phyloP scores from a whole-genome alignment of 92 coral and sea anemone species.

The Pocillopora meandrina region DNA sequence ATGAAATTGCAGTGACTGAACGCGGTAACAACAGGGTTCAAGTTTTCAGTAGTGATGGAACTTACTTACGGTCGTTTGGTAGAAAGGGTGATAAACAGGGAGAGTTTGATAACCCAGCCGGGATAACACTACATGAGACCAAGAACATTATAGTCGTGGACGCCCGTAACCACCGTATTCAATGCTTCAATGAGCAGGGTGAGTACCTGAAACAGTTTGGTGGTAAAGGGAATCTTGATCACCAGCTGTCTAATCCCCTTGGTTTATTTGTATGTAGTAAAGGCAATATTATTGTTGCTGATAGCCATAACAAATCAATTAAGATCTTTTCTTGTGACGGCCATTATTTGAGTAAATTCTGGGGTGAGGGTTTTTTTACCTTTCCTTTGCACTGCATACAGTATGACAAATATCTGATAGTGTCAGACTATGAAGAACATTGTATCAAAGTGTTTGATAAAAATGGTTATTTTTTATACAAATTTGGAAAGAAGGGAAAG shows the following conservation, averaged over 20 bases:
- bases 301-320: not conserved
- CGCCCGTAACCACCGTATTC: not conserved
- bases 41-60: constrained; percentile 4
- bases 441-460: not conserved
- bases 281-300: not conserved
- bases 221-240: not conserved
- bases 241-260: not conserved
- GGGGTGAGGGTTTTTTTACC: not conserved
- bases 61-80: constrained; percentile 1
- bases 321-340: not conserved
- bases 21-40: not conserved
- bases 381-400: not conserved
- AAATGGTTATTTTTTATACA: not conserved
- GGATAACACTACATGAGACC: not conserved
- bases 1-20: constrained; percentile 27
- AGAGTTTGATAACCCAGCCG: not conserved
- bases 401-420: not conserved
- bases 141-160: not conserved
- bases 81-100: not conserved
- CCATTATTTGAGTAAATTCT: not conserved
- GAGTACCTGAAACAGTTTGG: not conserved
- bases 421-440: not conserved
- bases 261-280: not conserved
- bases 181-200: not conserved
- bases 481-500: constrained; percentile 2